These are phyloP conservation scores for Drosophila testacea DNA, from an alignment of 2,888 invertebrate species.

Conservation along the genomic window DNA sequence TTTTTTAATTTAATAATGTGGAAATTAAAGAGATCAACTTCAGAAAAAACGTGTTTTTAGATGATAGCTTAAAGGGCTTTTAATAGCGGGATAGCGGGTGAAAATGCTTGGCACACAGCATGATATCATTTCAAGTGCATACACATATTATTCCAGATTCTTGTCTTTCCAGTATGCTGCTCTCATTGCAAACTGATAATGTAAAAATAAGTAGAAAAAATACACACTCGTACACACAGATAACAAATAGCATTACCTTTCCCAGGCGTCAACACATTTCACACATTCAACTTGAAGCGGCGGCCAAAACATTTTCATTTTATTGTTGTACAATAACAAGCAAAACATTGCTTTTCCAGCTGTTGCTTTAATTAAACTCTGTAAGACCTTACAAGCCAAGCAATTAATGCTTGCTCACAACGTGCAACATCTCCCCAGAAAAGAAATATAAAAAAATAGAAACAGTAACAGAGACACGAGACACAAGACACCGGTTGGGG, in stretches of 20 bases:
- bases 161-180: slow-evolving; percentile 19
- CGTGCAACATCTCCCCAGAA: slow-evolving; percentile 35
- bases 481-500: slow-evolving; percentile 10
- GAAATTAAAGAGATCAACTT: background rate
- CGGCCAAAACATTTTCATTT: slow-evolving; percentile 59
- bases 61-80: slow-evolving; percentile 12
- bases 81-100: slow-evolving; percentile 18
- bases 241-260: slow-evolving; percentile 39
- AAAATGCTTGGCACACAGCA: slow-evolving; percentile 37
- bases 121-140: slow-evolving; percentile 38
- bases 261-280: slow-evolving; percentile 72
- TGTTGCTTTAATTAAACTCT: slow-evolving; percentile 77
- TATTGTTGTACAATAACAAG: slow-evolving; percentile 65
- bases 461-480: slow-evolving; percentile 30
- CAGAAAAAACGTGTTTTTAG: background rate
- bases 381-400: slow-evolving; percentile 71
- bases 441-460: slow-evolving; percentile 7
- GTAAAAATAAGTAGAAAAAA: background rate
- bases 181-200: slow-evolving; percentile 27
- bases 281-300: slow-evolving; percentile 58
- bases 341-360: slow-evolving; percentile 48
- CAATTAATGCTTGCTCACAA: slow-evolving; percentile 70
- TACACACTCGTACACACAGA: too few species aligned
- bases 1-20: background rate
- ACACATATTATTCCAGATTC: slow-evolving; percentile 17